phyloP scores from a whole-genome alignment of 37 sponge, comb jelly and placozoan genomes.

The Lycopodina hypogea region DNA sequence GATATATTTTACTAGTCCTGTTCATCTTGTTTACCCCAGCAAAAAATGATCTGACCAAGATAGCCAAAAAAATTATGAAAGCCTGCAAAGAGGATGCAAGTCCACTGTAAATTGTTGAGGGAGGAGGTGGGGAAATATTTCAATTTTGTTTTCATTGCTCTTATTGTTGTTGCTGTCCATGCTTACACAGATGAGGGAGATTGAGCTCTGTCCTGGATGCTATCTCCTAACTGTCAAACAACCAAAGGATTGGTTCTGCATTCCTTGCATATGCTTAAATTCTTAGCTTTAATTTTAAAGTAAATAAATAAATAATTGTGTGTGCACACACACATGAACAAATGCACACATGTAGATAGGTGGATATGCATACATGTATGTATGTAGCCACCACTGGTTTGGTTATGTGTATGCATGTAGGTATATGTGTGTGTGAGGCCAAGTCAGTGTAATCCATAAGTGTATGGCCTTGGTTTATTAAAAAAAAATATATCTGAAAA shows the following conservation, averaged over 20 bases:
- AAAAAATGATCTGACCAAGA: conserved; percentile 77
- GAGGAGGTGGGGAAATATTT: neutral
- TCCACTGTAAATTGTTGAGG: no score
- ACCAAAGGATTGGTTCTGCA: conserved; percentile 83
- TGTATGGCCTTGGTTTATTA: no score
- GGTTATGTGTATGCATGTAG: no score
- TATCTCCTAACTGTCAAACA: conserved; percentile 70
- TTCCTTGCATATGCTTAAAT: conserved; percentile 71
- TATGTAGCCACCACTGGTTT: no score
- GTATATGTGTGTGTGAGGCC: no score
- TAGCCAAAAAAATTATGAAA: conserved; percentile 82
- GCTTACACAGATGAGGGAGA: conserved; percentile 78
- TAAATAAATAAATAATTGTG: no score
- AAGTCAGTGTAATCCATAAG: no score
- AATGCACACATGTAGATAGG: no score
- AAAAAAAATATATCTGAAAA: no score
- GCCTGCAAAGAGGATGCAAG: conserved; percentile 85
- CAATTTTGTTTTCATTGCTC: neutral
- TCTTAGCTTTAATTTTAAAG: neutral
- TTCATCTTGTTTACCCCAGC: conserved; percentile 15
- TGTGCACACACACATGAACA: no score
- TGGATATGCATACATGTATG: no score
- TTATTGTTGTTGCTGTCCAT: neutral
- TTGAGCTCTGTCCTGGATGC: conserved; percentile 86
- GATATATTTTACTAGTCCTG: neutral